Base-by-base conservation (phyloP, 2,888 invertebrate genomes). In the Anagyrus pseudococci region DNA sequence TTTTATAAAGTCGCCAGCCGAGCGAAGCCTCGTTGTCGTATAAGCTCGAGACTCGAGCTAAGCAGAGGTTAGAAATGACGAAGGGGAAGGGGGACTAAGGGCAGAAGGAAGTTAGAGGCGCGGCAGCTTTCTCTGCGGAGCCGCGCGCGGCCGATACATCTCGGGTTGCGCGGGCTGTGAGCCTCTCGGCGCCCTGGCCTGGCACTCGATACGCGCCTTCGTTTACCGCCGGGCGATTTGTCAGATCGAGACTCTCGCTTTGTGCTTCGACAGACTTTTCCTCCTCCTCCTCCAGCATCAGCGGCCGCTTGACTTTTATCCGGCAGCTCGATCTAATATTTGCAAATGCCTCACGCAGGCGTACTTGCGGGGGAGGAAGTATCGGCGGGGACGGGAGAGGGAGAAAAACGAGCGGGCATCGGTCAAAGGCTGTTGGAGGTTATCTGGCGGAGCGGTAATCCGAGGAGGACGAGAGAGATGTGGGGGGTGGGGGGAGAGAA, bases 361-460 rank as follows among this genome's bases (percentile, higher is more conserved):
- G n/a, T n/a, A n/a, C n/a, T n/a, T n/a, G 63, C 62, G 57, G 50
- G 23, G 48, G 8, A 44, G 33, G 22, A 13, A 4, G 44, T 8
- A 7, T 26, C n/a, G n/a, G n/a, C n/a, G n/a, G n/a, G n/a, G n/a
- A n/a, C n/a, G n/a, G n/a, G 26, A 26, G 47, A 20, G 46, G n/a
- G 53, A 68, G 68, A 69, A 69, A 69, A 71, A 71, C 67, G 68
- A 67, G 65, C 46, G 66, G 69, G 67, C 69, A 70, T 71, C 69
- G 64, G 67, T 71, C 69, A 69, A 64, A 68, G 68, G 67, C 69
- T 69, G 71, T 70, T 71, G 69, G 69, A 69, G n/a, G n/a, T 68
- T 66, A 69, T 69, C 69, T 67, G 64, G n/a, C n/a, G n/a, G n/a
- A n/a, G n/a, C n/a, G n/a, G 71, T 69, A 71, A 71, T 69, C 69